Base-by-base conservation (phyloP, 1,140 invertebrate species). In the Dendrolimus kikuchii region DNA sequence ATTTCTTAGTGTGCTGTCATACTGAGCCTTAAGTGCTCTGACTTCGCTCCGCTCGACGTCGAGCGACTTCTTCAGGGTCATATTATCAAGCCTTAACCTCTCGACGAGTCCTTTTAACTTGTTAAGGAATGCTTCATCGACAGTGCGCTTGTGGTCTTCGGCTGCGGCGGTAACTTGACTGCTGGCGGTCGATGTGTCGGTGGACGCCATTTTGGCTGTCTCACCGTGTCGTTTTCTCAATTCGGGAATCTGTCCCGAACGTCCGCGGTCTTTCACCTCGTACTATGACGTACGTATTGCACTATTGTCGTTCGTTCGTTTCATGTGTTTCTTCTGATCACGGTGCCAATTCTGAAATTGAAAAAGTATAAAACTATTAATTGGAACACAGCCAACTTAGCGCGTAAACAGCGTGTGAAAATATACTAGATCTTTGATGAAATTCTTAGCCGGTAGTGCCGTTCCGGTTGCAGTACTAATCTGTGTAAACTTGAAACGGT, bases 31-130 rank as follows among this genome's bases (percentile, higher is more conserved):
- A 53, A 86, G 71, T 62, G 85, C 86, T 81, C 87, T 69, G 59
- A 86, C 75, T 60, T 87, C 86, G 82, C 87, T 86, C 86, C 87
- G 86, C 81, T 88, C 87, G 81, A 85, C 66, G 64, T 88, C 85
- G 70, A 88, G 86, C 63, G 79, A 74, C 57, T 82, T 87, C 72
- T 87, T 87, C 69, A 87, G 73, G 71, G 77, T 85, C 53, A 75
- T 68, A 59, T 86, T 88, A 38, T 88, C 87, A 68, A 85, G 79
- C 60, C 86, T 71, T 65, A 88, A 71, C 64, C 81, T 73, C 64
- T 88, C 87, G 65, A 88, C 77, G 66, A 86, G 77, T 59, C 70
- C 68, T 70, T 85, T 87, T 66, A 88, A 54, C 61, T 75, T 85
- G 55, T 82, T 83, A 7, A 86, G 74, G 74, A 86, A 85, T 64